Evolutionary conservation across 2,113 vertebrate species (phyloP), one percentile per base, ranked within the genome.

Genomic region (Gulo gulo): DNA sequence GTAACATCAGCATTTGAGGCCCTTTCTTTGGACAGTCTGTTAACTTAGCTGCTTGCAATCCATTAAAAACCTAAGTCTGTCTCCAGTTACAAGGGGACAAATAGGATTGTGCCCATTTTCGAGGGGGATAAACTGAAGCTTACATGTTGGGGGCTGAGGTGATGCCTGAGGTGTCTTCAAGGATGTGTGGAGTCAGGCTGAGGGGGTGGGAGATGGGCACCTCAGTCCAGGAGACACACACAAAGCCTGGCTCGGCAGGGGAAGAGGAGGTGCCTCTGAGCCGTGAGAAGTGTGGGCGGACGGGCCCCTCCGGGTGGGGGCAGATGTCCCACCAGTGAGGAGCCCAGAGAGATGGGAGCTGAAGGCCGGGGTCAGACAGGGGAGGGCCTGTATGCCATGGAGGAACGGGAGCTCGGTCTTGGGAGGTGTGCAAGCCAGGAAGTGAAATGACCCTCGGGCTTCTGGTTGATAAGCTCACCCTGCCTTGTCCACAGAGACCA

Each of bases 261-360:
- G 29, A 45, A 11, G 4, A 31, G 63, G 52, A 82, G 69, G 24
- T 23, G 10, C 6, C 67, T 55, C 0, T 14, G 79, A 52, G 45
- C 23, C 21, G 0, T 11, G 15, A 87, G 42, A 57, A 73, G 7
- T 6, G 26, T 31, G 29, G 14, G 11, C 5, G 82, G 36, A 14
- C 23, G 29, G n/a, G 15, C 6, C 42, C 23, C 15, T 74, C 73
- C 12, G 42, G 50, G 36, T 20, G 26, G 50, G 52, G n/a, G 55
- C 0, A 23, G 34, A 34, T 3, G 4, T 14, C 18, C 23, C 12
- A 34, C 11, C 73, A 55, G 61, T 20, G 50, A 78, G 0, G 1
- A 65, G n/a, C 15, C 87, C 39, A 31, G 36, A 47, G 45, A 9
- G 9, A 55, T 0, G 0, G n/a, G 81, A 59, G 31, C 26, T 0